Conservation (phyloP, 2,113 vertebrate species). For the Chroicocephalus ridibundus region DNA sequence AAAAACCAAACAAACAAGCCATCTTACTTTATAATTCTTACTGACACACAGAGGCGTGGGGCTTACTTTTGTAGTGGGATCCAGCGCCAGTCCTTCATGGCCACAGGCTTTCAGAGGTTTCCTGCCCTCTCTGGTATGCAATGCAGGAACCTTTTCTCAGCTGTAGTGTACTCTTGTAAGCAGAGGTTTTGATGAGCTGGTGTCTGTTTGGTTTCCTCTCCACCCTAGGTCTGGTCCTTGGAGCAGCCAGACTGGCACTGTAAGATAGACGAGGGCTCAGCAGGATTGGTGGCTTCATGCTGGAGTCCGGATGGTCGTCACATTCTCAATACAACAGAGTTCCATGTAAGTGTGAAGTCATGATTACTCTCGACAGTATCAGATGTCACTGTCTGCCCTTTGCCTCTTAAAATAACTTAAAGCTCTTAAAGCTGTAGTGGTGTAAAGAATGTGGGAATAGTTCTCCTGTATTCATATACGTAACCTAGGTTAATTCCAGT, state of each 20-base stretch:
- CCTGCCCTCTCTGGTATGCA: not conserved
- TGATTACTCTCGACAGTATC: constrained; percentile 57
- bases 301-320: constrained; percentile 99
- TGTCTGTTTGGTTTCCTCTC: not conserved
- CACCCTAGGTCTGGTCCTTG: constrained; percentile 90
- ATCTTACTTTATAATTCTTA: not conserved
- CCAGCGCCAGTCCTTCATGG: constrained; percentile 82
- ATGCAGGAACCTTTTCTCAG: not conserved
- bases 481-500: not conserved
- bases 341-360: constrained; percentile 89
- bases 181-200: not conserved
- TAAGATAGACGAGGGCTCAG: constrained; percentile 96
- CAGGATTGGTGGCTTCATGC: constrained; percentile 90
- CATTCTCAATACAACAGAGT: constrained; percentile 97
- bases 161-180: accelerated
- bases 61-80: constrained; percentile 81
- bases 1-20: not conserved
- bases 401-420: constrained; percentile 76
- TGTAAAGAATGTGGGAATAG: not conserved
- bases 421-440: constrained; percentile 54
- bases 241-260: constrained; percentile 97
- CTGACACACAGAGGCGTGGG: too few relatives aligned
- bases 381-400: constrained; percentile 77
- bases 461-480: not conserved
- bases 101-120: not conserved